Percentiles rank a stretch among this genome's conserved stretches.
phyloP scores from a whole-genome alignment of 2,113 vertebrate genomes.

The Apteryx owenii region DNA sequence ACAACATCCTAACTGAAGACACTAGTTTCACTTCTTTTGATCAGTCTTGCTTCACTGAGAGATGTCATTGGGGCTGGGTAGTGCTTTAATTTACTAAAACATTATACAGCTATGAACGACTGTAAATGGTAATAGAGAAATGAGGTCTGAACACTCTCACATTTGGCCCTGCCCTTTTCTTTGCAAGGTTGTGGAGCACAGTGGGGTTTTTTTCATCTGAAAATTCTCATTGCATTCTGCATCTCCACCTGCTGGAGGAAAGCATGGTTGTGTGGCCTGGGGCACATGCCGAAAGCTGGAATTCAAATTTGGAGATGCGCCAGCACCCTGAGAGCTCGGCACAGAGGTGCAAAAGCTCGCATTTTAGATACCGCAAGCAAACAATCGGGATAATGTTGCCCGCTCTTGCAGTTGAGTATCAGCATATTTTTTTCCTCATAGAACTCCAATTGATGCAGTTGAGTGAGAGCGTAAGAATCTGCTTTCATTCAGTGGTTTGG shows the following conservation, averaged over 20 bases:
- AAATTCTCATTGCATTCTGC: neutral
- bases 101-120: neutral
- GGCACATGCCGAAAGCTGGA: neutral
- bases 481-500: neutral
- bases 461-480: neutral
- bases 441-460: neutral
- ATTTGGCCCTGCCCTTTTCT: neutral
- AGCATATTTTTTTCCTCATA: neutral
- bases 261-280: neutral
- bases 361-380: neutral
- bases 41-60: neutral
- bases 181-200: neutral
- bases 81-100: neutral
- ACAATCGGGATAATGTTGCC: neutral
- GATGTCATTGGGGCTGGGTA: neutral
- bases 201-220: neutral
- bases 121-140: neutral
- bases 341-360: neutral
- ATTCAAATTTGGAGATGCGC: neutral
- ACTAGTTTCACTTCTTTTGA: neutral
- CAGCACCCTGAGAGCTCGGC: neutral
- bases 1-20: neutral
- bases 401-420: neutral
- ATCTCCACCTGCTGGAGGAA: neutral
- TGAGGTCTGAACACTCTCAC: neutral